Evolutionary conservation across 2,888 invertebrate genomes (phyloP).

Genomic region (Harmothoe impar): DNA sequence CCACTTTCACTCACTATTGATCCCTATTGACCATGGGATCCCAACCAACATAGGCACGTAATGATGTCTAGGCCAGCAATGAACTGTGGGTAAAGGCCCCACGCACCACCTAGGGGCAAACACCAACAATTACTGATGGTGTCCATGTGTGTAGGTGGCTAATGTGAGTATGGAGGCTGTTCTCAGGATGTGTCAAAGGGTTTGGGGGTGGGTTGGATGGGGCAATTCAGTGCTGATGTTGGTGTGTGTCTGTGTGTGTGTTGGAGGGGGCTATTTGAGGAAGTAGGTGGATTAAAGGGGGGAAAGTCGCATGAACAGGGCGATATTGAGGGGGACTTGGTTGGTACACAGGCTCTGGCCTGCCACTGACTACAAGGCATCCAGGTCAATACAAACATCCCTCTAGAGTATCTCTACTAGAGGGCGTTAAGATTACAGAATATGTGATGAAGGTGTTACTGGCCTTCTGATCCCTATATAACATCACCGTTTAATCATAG

Average conservation of each 20-base stretch:
- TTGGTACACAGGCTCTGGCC: not conserved
- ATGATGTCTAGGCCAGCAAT: not conserved
- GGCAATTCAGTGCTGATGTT: too few relatives aligned
- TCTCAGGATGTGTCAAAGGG: too few relatives aligned
- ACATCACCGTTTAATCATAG: too few relatives aligned
- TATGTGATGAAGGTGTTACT: too few relatives aligned
- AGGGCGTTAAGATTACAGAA: too few relatives aligned
- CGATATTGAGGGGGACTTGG: not conserved
- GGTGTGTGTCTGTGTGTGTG: not conserved
- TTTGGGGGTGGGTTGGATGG: too few relatives aligned
- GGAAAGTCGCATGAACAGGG: not conserved
- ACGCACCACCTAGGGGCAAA: not conserved
- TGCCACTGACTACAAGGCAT: too few relatives aligned
- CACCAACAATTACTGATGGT: not conserved
- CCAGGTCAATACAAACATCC: too few relatives aligned
- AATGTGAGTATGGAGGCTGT: too few relatives aligned
- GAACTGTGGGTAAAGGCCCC: not conserved
- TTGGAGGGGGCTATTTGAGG: not conserved
- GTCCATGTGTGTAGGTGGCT: too few relatives aligned
- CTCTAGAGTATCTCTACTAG: too few relatives aligned
- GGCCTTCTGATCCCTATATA: too few relatives aligned
- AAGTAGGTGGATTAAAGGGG: conserved; percentile 4
- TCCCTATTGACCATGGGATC: conserved; percentile 21
- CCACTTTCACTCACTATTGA: conserved; percentile 1
- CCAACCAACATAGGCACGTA: conserved; percentile 1